These are phyloP conservation scores for Tenthredo distinguenda DNA, from an alignment of 2,888 invertebrate genomes.

Conservation along the genomic window DNA sequence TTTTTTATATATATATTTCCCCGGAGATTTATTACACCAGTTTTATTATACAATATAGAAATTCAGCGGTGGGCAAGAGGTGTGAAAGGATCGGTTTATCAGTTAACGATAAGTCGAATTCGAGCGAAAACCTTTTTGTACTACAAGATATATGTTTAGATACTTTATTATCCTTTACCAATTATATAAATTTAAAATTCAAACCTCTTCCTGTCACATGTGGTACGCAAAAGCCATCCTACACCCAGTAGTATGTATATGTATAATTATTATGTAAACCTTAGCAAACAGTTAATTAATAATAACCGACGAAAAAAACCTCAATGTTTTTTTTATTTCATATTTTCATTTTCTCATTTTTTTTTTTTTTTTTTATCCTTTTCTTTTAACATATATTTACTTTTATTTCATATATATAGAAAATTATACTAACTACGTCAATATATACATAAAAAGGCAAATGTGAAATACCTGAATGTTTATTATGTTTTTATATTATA, in stretches of 20 bases:
- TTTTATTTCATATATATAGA: conserved; percentile 64
- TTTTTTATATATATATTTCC: conserved; percentile 52
- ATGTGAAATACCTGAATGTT: conserved; percentile 76
- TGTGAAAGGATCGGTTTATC: conserved; percentile 59
- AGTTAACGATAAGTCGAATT: background rate
- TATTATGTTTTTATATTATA: conserved; percentile 69
- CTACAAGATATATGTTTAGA: conserved; percentile 5
- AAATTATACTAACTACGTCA: conserved; percentile 76
- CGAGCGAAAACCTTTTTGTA: conserved; percentile 27
- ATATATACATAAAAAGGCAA: conserved; percentile 78
- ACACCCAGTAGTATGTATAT: conserved; percentile 72
- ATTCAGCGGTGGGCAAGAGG: conserved; percentile 72
- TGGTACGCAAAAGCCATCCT: conserved; percentile 71
- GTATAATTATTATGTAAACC: conserved; percentile 63
- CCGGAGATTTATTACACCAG: conserved; percentile 75
- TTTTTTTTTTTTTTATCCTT: conserved; percentile 53
- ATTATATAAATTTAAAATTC: conserved; percentile 33
- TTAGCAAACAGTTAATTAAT: conserved; percentile 69
- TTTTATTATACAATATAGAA: conserved; percentile 69
- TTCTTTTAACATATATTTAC: conserved; percentile 47
- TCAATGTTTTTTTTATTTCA: conserved; percentile 60
- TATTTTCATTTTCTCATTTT: conserved; percentile 62
- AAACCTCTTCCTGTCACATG: conserved; percentile 70
- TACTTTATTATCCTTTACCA: conserved; percentile 11
- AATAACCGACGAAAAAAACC: conserved; percentile 63